Evolutionary conservation across 2,797 vertebrate species (phyloP).

Genomic region (Anniella stebbinsi): DNA sequence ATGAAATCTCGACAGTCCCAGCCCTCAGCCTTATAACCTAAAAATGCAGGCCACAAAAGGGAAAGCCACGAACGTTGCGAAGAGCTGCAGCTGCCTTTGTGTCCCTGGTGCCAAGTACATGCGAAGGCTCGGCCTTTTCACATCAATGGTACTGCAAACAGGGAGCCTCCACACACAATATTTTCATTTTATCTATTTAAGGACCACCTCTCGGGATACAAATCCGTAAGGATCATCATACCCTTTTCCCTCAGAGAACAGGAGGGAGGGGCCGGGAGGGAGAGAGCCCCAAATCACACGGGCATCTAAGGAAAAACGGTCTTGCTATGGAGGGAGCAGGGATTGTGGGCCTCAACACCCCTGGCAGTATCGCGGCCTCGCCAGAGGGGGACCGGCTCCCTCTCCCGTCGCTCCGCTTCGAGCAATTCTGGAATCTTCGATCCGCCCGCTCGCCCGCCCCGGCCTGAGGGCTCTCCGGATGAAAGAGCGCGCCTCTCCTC

Average conservation of each 20-base stretch:
- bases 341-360: neutral
- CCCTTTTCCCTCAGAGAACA: neutral
- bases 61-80: neutral
- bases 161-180: neutral
- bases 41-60: neutral
- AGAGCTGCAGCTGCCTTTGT: neutral
- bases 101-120: neutral
- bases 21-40: neutral
- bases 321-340: neutral
- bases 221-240: too few species aligned
- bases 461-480: neutral
- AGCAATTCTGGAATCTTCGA: constrained; percentile 19
- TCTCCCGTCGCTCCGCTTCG: neutral
- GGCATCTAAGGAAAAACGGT: neutral
- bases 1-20: neutral
- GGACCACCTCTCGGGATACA: too few species aligned
- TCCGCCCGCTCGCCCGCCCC: too few species aligned
- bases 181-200: too few species aligned
- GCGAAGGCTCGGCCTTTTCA: neutral
- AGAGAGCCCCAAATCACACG: neutral
- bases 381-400: neutral
- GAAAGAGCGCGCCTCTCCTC: neutral
- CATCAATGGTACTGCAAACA: accelerated
- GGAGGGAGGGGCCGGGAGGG: too few species aligned
- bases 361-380: neutral